A percentile compares a stretch with the other conserved stretches of the same genome.
Evolutionary conservation across 2,113 vertebrate species (phyloP).

Genomic region (Semnornis frantzii): DNA sequence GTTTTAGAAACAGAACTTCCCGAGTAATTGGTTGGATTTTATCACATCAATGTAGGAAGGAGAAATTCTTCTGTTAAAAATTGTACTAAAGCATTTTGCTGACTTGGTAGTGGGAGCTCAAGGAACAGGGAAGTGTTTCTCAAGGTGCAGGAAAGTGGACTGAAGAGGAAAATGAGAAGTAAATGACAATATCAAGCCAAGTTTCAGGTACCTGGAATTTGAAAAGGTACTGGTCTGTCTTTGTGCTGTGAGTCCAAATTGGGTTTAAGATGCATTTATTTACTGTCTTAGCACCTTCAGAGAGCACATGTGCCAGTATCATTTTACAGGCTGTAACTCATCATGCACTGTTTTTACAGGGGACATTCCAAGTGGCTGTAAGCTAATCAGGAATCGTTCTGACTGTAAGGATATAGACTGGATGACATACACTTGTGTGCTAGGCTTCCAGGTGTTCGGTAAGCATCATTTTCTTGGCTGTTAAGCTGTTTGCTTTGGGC

Average conservation of each 20-base stretch:
- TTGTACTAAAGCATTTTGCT: not conserved
- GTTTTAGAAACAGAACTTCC: not conserved
- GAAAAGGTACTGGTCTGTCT: not conserved
- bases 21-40: not conserved
- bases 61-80: not conserved
- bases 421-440: conserved; percentile 95
- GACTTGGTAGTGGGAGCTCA: not conserved
- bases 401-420: conserved; percentile 98
- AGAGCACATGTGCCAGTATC: not conserved
- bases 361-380: conserved; percentile 94
- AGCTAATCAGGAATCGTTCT: conserved; percentile 94
- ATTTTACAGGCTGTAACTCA: not conserved
- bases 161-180: not conserved
- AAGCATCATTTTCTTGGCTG: conserved; percentile 53
- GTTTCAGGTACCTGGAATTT: not conserved
- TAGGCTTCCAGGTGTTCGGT: conserved; percentile 98
- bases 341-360: conserved; percentile 76
- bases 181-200: not conserved
- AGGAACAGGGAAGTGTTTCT: not conserved
- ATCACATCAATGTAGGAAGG: not conserved
- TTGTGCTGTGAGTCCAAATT: not conserved
- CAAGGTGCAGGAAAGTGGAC: not conserved
- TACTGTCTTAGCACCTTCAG: not conserved
- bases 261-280: not conserved
- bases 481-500: not conserved